A percentile compares a stretch with the other conserved stretches of the same genome.
Evolutionary conservation across 2,113 vertebrate genomes (phyloP).

Genomic region (Dryoscopus gambensis): DNA sequence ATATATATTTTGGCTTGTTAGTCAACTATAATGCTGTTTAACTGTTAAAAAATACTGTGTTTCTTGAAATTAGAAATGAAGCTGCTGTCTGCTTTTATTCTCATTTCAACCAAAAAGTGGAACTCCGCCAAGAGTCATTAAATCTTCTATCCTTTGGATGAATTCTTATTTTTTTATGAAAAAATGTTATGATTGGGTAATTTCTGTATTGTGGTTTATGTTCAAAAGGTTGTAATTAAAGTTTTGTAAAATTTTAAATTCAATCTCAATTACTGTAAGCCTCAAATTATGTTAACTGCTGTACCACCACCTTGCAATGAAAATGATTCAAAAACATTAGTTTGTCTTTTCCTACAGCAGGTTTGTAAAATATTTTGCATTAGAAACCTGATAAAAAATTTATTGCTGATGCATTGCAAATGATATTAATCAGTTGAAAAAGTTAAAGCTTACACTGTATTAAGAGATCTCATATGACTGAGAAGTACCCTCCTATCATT

Average conservation of each 20-base stretch:
- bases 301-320: constrained; percentile 2
- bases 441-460: background rate
- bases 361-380: background rate
- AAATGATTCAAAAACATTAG: background rate
- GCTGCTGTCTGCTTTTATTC: constrained; percentile 62
- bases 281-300: constrained; percentile 14
- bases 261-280: constrained; percentile 30
- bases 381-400: background rate
- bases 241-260: constrained; percentile 46
- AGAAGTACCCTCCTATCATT: constrained; percentile 5
- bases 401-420: background rate
- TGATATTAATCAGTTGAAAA: background rate
- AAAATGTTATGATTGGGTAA: constrained; percentile 62
- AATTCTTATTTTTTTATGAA: constrained; percentile 62
- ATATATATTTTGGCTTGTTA: constrained; percentile 59
- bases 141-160: constrained; percentile 63
- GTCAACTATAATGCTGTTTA: constrained; percentile 47
- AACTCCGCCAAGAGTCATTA: constrained; percentile 68
- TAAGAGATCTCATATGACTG: constrained; percentile 16
- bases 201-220: constrained; percentile 47
- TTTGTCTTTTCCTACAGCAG: background rate
- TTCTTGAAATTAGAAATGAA: constrained; percentile 57
- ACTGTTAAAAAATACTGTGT: constrained; percentile 60
- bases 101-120: constrained; percentile 55
- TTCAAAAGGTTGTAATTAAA: constrained; percentile 61